Evolutionary conservation across 1,140 invertebrate species (phyloP), one percentile per base, ranked within the genome.

Genomic region (Drosophila lowei): DNA sequence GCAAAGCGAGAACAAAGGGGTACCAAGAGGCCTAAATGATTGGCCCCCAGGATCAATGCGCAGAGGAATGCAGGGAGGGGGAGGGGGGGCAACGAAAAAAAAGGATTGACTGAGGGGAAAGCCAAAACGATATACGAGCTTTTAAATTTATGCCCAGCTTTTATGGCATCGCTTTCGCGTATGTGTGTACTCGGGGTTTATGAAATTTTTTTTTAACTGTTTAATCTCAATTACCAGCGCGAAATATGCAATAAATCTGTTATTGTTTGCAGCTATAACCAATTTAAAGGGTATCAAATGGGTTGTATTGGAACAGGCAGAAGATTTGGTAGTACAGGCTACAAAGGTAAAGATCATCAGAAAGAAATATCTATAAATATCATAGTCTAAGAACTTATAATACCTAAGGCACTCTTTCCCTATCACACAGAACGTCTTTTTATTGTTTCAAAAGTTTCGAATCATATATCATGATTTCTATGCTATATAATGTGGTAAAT

Each of bases 191-290:
- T 75, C 62, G 28, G 72, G 72, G 55, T 75, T 75, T 67, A 75
- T 75, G 61, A 85, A 85, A 85, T 81, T 38, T 38, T 85, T 77
- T 86, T 85, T 77, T 62, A 81, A 85, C 73, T 85, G 81, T 86
- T 85, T 86, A 85, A 86, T 85, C 83, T 85, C 83, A 85, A 85
- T 85, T 85, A 85, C 81, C 77, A 85, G 81, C 67, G 77, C 64
- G 73, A 85, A 80, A 85, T 85, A 86, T 81, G 77, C 81, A 80
- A 85, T 86, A 85, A 86, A 85, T 85, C 77, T 85, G 80, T 85
- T 85, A 86, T 86, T 86, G 81, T 85, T 85, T 85, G 80, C 63
- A 50, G 75, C 62, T 64, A 68, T 59, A 57, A 18, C 63, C 47
- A 25, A 73, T 60, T 41, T 23, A 18, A 44, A 49, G 6, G 63